phyloP scores from a whole-genome alignment of 2,113 vertebrate genomes.

The Telmatochromis sp. region DNA sequence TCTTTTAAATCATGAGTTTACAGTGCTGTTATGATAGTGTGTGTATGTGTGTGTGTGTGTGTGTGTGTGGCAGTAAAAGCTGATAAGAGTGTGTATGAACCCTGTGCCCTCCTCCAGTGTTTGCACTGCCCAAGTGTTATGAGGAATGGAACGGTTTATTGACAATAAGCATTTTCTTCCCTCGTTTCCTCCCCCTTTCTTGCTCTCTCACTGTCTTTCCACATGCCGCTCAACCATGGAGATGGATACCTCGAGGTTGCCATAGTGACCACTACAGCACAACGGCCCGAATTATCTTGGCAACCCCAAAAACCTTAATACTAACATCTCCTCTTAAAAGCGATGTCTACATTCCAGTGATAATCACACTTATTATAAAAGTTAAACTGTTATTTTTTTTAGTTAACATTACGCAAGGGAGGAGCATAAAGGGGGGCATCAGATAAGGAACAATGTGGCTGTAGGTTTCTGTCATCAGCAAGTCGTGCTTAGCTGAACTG shows the following conservation, averaged over 20 bases:
- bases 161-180: conserved; percentile 32
- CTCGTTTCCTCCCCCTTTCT: neutral
- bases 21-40: neutral
- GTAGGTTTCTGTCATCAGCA: conserved; percentile 40
- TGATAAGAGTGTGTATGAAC: conserved; percentile 29
- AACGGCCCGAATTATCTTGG: conserved; percentile 26
- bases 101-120: neutral
- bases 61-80: conserved; percentile 1
- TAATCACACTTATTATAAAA: neutral
- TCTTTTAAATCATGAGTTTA: conserved; percentile 9
- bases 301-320: conserved; percentile 6
- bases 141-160: conserved; percentile 45
- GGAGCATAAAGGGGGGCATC: neutral
- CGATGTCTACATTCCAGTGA: neutral
- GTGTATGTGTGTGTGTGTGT: neutral
- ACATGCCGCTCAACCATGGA: neutral
- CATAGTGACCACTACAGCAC: conserved; percentile 37
- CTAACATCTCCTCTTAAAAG: neutral
- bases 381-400: neutral
- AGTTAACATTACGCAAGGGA: neutral
- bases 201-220: neutral
- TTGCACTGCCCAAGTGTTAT: conserved; percentile 31
- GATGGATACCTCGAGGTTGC: conserved; percentile 38
- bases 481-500: conserved; percentile 23
- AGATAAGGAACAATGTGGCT: conserved; percentile 29